A percentile compares a stretch with the other conserved stretches of the same genome.
These are phyloP conservation scores for Romanogobio albipinnatus DNA, from an alignment of 2,113 vertebrate species.

Conservation along the genomic window DNA sequence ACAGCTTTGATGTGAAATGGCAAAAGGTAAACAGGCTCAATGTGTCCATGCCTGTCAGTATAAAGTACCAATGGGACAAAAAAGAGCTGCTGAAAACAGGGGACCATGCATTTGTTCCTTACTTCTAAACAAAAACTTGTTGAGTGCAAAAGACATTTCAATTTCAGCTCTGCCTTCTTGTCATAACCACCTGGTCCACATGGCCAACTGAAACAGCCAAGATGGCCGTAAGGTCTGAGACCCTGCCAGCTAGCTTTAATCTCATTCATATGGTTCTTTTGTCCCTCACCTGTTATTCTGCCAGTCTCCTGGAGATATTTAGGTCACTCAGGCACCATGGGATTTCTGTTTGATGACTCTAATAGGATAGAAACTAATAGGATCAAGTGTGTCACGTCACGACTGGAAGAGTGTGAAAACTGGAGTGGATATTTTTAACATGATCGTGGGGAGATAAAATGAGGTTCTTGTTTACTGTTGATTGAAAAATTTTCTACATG, in stretches of 20 bases:
- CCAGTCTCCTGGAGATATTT: constrained; percentile 43
- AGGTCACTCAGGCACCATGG: constrained; percentile 55
- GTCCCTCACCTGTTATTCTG: not conserved
- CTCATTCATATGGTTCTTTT: constrained; percentile 16
- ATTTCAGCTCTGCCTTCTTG: not conserved
- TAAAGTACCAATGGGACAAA: too few species aligned
- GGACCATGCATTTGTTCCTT: too few species aligned
- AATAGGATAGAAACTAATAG: constrained; percentile 46
- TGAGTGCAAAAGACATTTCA: not conserved
- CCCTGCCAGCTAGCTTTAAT: constrained; percentile 11
- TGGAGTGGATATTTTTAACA: constrained; percentile 30
- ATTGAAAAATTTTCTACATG: not conserved
- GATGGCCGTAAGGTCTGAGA: constrained; percentile 10
- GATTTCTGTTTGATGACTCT: constrained; percentile 49
- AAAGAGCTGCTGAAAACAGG: too few species aligned
- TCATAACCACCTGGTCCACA: not conserved
- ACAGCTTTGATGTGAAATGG: too few species aligned
- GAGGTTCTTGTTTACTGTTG: constrained; percentile 14
- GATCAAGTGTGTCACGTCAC: constrained; percentile 52
- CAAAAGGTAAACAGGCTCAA: too few species aligned
- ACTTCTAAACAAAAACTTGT: not conserved
- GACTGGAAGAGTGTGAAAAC: constrained; percentile 22
- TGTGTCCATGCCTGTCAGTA: too few species aligned
- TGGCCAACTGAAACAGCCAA: not conserved
- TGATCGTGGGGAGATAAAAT: constrained; percentile 2